Base-by-base conservation (phyloP, 2,888 invertebrate genomes). In the Nineta flava region DNA sequence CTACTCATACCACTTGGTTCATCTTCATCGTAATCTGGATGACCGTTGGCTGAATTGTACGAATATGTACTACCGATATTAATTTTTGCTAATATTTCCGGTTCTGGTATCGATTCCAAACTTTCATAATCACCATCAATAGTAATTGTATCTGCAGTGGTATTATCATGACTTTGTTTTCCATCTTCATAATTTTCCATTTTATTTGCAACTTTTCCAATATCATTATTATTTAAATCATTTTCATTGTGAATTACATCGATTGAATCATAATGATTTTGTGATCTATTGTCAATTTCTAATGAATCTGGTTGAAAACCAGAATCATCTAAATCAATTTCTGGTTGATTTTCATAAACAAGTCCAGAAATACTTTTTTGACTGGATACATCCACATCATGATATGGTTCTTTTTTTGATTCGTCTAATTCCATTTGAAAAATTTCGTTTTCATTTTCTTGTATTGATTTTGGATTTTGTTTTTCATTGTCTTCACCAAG, bases 181-280 rank as follows among this genome's bases (percentile, higher is more conserved):
- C n/a, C 40, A 44, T 48, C 34, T n/a, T 40, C 35, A 38, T 42
- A 17, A 48, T 9, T 13, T 49, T 31, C 31, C 19, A n/a, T 34
- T 44, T 15, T 17, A 34, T 12, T 17, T 13, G 12, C 19, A n/a
- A 13, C 9, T 9, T 31, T 34, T 6, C 17, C 38, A 56, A 56
- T 26, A 41, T 38, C 15, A 54, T 42, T 43, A 54, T 56, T 17
- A 57, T 55, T 40, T 50, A 44, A 19, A 26, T 49, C 21, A 26
- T 26, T 26, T 26, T 26, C 26, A 26, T 26, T 26, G 7, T 26
- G 26, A 6, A 26, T 26, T 6, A 26, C 26, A 26, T 26, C 26
- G 2, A 26, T 26, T 26, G 26, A 26, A 5, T 26, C 26, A 26
- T 26, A 26, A 6, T 26, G 26, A 26, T 26, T 26, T 26, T 5